A percentile compares a stretch with the other conserved stretches of the same genome.
phyloP scores from a whole-genome alignment of 53 echinoderm and acorn worm genomes.

The Henricia sp. region DNA sequence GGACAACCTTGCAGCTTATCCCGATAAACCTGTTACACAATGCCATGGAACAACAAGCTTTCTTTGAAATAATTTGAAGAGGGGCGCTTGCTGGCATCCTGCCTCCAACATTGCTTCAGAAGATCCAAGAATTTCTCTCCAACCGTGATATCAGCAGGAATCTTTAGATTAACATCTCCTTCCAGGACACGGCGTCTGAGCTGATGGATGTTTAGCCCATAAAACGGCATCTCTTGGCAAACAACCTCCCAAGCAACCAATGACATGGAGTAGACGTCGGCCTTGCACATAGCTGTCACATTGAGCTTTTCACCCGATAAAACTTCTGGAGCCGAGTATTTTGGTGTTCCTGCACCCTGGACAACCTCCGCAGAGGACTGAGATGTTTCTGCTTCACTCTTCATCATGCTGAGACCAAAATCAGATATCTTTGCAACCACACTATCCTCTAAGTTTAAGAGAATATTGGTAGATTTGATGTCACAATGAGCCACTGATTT shows the following conservation, averaged over 20 bases:
- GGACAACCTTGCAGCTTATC: no score
- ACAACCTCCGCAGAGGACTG: conserved; percentile 38
- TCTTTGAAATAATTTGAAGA: conserved; percentile 25
- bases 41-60: neutral
- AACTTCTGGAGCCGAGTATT: conserved; percentile 73
- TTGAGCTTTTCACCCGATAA: conserved; percentile 46
- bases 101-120: conserved; percentile 48
- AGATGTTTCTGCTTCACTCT: conserved; percentile 49
- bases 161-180: conserved; percentile 23
- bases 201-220: conserved; percentile 30
- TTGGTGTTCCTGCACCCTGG: conserved; percentile 56
- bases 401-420: conserved; percentile 72
- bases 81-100: conserved; percentile 53
- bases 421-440: conserved; percentile 67
- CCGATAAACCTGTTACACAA: no score
- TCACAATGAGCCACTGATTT: conserved; percentile 64
- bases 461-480: conserved; percentile 67
- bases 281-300: conserved; percentile 54
- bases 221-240: conserved; percentile 58
- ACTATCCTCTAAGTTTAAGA: conserved; percentile 18
- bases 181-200: conserved; percentile 12
- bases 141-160: conserved; percentile 39
- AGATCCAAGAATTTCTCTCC: conserved; percentile 6
- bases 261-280: conserved; percentile 65
- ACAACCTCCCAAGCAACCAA: conserved; percentile 63